Evolutionary conservation across 2,888 invertebrate species (phyloP), one percentile per base, ranked within the genome.

Genomic region (Galeruca laticollis): DNA sequence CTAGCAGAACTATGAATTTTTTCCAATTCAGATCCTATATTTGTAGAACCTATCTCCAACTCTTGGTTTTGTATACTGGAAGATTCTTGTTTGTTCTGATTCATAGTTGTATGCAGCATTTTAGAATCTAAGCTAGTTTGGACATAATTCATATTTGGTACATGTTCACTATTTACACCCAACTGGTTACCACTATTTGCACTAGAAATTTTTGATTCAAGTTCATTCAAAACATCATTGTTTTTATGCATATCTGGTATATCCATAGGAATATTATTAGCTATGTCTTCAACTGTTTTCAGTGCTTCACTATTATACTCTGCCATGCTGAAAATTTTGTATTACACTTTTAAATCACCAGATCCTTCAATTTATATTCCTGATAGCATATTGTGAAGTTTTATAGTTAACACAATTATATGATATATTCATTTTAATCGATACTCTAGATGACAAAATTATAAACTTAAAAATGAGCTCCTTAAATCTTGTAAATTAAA

Each of bases 401-500:
- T 62, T 63, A 52, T 52, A n/a, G 37, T 21, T 40, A 60, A 69
- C 61, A 67, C 60, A 10, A 51, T 49, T 4, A 57, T 10, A 60
- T 40, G 60, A 18, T 31, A 49, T 47, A 62, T 49, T 54, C 49
- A 60, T 54, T 52, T 51, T 68, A 57, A 33, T 43, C 20, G n/a
- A 68, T 37, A 31, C 9, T 49, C 31, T 8, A 18, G 40, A 60
- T 33, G 15, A 54, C 20, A 40, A 54, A 66, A 68, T 10, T 52
- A 60, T 15, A 52, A 57, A 52, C 43, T n/a, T 52, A 56, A 57
- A 64, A 49, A 31, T 31, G 21, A 60, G 51, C 67, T 49, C 60
- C 60, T 64, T 40, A 49, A 18, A 60, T 33, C 37, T 64, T 65
- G 68, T 70, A 71, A 65, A 71, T 73, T 47, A 75, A 76, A 75